Percentiles rank a stretch among this genome's conserved stretches.
Conservation (phyloP, 2,888 invertebrate species). For the Rotaria sp. region DNA sequence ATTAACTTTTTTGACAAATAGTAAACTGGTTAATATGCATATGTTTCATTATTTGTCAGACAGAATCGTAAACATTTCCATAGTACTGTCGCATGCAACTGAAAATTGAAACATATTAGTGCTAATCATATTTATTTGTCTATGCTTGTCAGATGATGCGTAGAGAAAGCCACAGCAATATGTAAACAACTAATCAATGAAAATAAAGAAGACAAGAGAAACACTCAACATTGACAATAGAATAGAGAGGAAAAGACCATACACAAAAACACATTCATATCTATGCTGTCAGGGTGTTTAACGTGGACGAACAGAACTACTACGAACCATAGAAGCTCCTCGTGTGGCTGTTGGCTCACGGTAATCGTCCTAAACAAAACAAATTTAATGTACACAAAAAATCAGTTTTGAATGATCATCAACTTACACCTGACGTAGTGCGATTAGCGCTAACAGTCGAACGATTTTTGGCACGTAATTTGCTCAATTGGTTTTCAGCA, state of each 20-base stretch:
- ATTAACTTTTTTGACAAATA: too few species aligned
- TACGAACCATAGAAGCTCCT: not conserved
- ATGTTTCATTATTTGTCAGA: too few species aligned
- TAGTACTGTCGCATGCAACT: too few species aligned
- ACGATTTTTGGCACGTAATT: slow-evolving; percentile 55
- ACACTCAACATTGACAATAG: not conserved
- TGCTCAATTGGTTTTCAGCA: slow-evolving; percentile 56
- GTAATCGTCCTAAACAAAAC: not conserved
- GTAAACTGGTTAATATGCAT: too few species aligned
- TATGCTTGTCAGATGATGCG: not conserved
- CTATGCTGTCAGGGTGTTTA: not conserved
- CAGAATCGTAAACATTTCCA: too few species aligned
- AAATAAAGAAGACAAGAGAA: not conserved
- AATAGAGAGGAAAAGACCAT: not conserved
- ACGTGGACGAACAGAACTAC: slow-evolving; percentile 10
- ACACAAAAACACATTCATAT: not conserved
- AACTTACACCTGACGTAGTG: not conserved
- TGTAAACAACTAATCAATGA: not conserved
- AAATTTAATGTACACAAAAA: not conserved
- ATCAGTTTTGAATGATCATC: not conserved
- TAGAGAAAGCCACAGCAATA: not conserved
- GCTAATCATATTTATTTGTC: slow-evolving; percentile 11
- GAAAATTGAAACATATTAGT: not conserved
- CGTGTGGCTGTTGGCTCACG: not conserved
- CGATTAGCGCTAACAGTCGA: slow-evolving; percentile 34